phyloP scores from a whole-genome alignment of 2,888 invertebrate genomes.

The Bimastos eiseni region DNA sequence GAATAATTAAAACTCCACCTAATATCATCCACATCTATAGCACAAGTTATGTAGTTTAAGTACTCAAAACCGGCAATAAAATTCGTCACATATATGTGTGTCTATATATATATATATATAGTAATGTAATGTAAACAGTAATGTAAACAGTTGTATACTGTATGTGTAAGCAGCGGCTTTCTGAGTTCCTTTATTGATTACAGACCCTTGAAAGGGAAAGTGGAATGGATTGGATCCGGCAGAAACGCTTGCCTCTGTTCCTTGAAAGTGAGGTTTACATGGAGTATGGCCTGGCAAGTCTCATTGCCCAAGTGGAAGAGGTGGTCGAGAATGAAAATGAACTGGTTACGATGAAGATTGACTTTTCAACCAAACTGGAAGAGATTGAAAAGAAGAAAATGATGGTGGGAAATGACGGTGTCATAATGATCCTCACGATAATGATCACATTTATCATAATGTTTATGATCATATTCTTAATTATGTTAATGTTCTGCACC shows the following conservation, averaged over 20 bases:
- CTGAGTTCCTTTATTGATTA: neutral
- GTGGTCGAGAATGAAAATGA: neutral
- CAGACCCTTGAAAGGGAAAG: neutral
- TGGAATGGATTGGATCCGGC: neutral
- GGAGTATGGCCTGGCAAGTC: slow-evolving; percentile 8
- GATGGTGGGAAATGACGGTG: neutral
- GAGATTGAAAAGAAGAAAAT: neutral
- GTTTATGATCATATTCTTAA: too few relatives aligned
- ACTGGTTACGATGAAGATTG: neutral
- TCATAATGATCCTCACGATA: neutral
- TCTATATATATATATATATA: neutral
- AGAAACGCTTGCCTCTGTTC: neutral
- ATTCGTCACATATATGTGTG: too few relatives aligned
- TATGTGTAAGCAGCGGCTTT: neutral
- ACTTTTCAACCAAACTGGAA: neutral
- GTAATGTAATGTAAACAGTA: neutral
- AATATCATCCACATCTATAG: too few relatives aligned
- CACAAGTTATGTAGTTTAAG: too few relatives aligned
- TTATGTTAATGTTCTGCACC: too few relatives aligned
- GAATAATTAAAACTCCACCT: too few relatives aligned
- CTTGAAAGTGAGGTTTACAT: neutral
- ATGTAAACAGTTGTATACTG: neutral
- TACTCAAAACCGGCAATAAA: too few relatives aligned
- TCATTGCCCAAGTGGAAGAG: neutral
- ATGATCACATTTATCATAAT: neutral